phyloP scores from a whole-genome alignment of 2,797 vertebrate species.

The Moxostoma hubbsi region DNA sequence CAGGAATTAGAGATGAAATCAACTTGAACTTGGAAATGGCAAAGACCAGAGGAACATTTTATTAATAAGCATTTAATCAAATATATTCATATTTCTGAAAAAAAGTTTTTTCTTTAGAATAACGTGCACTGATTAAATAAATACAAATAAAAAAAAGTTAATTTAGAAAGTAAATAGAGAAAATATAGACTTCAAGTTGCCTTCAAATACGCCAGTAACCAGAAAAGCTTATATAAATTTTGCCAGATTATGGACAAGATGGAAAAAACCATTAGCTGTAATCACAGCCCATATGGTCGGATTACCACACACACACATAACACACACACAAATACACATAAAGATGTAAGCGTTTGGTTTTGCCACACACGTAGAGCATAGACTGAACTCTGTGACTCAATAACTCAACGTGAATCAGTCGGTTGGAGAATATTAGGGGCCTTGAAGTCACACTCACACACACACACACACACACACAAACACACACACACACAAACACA shows the following conservation, averaged over 20 bases:
- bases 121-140: too few relatives aligned
- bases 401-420: slow-evolving; percentile 45
- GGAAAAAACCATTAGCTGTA: background rate
- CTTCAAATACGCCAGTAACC: background rate
- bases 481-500: slow-evolving; percentile 27
- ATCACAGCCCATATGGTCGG: slow-evolving; percentile 18
- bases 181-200: background rate
- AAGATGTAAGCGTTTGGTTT: slow-evolving; percentile 46
- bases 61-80: too few relatives aligned
- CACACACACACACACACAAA: slow-evolving; percentile 32
- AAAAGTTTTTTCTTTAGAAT: too few relatives aligned
- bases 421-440: slow-evolving; percentile 48
- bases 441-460: slow-evolving; percentile 43
- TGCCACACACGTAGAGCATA: slow-evolving; percentile 61
- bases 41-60: background rate
- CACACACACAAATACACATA: slow-evolving; percentile 32
- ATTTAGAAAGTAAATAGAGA: too few relatives aligned
- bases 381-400: slow-evolving; percentile 54
- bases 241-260: slow-evolving; percentile 17
- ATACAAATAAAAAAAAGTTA: too few relatives aligned
- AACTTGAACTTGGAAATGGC: background rate
- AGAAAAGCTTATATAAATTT: slow-evolving; percentile 11
- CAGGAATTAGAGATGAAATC: slow-evolving; percentile 46
- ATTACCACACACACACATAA: slow-evolving; percentile 10
- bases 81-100: too few relatives aligned